Evolutionary conservation across 2,888 invertebrate genomes (phyloP).

Genomic region (Muschampia plurimacula): DNA sequence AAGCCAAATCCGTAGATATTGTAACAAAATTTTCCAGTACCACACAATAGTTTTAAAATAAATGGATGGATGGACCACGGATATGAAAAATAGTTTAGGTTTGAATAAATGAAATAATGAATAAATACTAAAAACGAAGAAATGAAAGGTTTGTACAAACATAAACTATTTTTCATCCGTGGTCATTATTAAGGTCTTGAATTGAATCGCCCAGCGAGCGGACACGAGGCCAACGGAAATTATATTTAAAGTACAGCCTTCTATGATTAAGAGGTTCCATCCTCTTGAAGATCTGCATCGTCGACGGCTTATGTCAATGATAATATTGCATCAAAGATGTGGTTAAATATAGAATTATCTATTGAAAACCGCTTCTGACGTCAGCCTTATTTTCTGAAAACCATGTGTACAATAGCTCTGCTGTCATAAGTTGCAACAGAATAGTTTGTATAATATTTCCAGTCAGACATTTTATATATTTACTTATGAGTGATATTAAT

Average conservation of each 20-base stretch:
- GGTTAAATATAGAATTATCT: conserved; percentile 32
- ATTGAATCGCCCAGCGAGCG: background rate
- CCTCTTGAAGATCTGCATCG: conserved; percentile 26
- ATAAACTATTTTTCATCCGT: background rate
- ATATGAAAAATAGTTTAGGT: no score
- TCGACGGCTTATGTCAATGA: conserved; percentile 28
- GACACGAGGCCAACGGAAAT: conserved; percentile 17
- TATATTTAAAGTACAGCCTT: conserved; percentile 15
- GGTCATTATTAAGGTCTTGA: background rate
- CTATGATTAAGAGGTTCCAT: conserved; percentile 9
- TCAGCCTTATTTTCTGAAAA: background rate
- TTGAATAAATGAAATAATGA: no score
- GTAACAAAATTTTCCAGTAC: no score
- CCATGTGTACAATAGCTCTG: background rate
- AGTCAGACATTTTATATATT: no score
- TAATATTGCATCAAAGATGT: conserved; percentile 24
- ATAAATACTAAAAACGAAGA: no score
- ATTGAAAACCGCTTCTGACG: conserved; percentile 22
- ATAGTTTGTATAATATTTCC: no score
- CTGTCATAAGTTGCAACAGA: background rate
- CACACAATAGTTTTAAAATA: no score
- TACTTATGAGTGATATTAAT: no score
- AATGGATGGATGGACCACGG: no score
- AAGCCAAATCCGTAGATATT: no score
- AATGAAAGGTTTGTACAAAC: background rate